phyloP scores from a whole-genome alignment of 2,888 invertebrate species.

The Doris montereyensis region DNA sequence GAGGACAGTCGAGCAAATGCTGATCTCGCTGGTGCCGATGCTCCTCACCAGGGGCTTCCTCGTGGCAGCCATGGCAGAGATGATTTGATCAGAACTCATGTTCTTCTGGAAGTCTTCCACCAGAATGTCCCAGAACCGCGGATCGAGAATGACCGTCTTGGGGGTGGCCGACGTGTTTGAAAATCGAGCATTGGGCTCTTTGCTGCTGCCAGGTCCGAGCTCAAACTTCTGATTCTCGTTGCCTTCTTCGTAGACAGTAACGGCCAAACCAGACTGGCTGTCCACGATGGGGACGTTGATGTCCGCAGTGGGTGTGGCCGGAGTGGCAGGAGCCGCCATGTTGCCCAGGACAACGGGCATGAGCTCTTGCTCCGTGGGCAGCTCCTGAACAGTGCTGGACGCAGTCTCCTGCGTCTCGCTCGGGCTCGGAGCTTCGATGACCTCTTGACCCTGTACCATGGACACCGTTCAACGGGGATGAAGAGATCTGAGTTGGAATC shows the following conservation, averaged over 20 bases:
- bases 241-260: constrained; percentile 44
- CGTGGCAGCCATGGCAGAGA: constrained; percentile 43
- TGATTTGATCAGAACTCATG: constrained; percentile 46
- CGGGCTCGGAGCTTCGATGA: constrained; percentile 42
- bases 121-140: constrained; percentile 46
- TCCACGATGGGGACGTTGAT: constrained; percentile 42
- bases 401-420: constrained; percentile 42
- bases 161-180: constrained; percentile 43
- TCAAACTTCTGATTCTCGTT: constrained; percentile 43
- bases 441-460: constrained; percentile 36
- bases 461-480: constrained; percentile 45
- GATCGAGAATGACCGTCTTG: constrained; percentile 46
- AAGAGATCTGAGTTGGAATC: constrained; percentile 47
- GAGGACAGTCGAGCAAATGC: constrained; percentile 45
- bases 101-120: constrained; percentile 49
- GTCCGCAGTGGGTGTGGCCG: constrained; percentile 20
- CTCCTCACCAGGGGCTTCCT: constrained; percentile 43
- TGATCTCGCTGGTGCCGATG: constrained; percentile 46
- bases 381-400: constrained; percentile 43
- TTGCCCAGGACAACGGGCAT: constrained; percentile 34
- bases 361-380: constrained; percentile 41
- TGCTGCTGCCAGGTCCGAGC: constrained; percentile 45
- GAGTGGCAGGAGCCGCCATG: not conserved
- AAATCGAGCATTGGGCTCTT: constrained; percentile 44
- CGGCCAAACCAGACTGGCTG: constrained; percentile 45